These are phyloP conservation scores for Otolemur garnettii DNA, from an alignment of 2,113 vertebrate genomes.

Conservation along the genomic window DNA sequence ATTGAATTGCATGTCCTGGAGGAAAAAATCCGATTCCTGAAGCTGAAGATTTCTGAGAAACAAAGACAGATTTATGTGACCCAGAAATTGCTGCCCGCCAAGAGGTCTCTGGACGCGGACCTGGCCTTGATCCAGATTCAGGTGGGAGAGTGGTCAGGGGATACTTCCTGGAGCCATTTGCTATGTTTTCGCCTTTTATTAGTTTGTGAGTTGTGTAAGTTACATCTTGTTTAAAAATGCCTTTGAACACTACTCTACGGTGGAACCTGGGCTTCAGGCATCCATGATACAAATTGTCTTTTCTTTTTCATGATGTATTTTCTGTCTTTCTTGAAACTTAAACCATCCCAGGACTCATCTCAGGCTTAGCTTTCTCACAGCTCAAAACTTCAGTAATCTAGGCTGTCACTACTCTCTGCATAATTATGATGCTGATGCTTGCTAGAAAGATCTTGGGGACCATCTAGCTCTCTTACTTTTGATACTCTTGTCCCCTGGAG, in stretches of 20 bases:
- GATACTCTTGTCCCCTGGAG: not conserved
- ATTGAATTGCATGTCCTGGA: constrained; percentile 89
- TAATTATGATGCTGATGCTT: not conserved
- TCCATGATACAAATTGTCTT: not conserved
- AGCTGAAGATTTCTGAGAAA: constrained; percentile 89
- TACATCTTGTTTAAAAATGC: not conserved
- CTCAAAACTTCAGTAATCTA: not conserved
- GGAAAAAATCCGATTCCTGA: constrained; percentile 91
- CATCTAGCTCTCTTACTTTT: not conserved
- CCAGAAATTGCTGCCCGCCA: constrained; percentile 86
- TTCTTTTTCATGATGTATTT: not conserved
- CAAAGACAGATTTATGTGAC: constrained; percentile 88
- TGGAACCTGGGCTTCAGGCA: not conserved
- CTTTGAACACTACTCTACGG: not conserved
- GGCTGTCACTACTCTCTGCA: not conserved
- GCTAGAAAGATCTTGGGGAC: not conserved
- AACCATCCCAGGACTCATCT: not conserved
- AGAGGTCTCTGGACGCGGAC: constrained; percentile 88
- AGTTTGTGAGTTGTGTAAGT: not conserved
- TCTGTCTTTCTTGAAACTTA: constrained; percentile 1
- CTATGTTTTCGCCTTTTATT: not conserved
- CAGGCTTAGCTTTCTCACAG: not conserved
- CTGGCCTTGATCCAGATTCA: constrained; percentile 90
- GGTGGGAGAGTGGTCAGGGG: constrained; percentile 84
- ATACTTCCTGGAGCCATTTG: not conserved